Conservation (phyloP, 2,113 vertebrate species). For the Cinclus mexicanus region DNA sequence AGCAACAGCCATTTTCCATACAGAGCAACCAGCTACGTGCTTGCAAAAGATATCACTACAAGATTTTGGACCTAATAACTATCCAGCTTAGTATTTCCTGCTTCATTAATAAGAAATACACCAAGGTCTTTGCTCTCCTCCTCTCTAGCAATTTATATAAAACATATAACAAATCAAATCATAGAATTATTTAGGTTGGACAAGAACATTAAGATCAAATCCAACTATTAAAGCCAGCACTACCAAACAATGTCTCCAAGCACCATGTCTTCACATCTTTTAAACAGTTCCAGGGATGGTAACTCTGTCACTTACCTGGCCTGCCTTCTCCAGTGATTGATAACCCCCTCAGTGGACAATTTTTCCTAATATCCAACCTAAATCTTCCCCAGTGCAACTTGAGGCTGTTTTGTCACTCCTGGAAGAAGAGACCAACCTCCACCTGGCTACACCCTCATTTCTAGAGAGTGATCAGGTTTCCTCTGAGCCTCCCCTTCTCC, state of each 20-base stretch:
- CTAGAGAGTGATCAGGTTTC: not conserved
- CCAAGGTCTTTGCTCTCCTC: not conserved
- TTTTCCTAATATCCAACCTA: not conserved
- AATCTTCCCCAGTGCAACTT: not conserved
- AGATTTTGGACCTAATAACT: not conserved
- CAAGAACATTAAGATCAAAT: not conserved
- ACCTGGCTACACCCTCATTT: not conserved
- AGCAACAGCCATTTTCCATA: not conserved
- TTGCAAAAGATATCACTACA: not conserved
- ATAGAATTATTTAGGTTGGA: not conserved
- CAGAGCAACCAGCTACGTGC: not conserved
- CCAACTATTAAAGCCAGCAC: not conserved
- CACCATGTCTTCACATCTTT: fast-evolving
- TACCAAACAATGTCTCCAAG: not conserved
- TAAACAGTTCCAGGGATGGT: not conserved
- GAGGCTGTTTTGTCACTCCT: not conserved
- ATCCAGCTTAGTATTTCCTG: not conserved
- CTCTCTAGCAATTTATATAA: not conserved
- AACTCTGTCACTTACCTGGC: not conserved
- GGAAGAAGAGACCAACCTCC: fast-evolving
- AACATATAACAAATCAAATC: not conserved
- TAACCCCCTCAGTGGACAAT: fast-evolving
- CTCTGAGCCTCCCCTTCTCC: not conserved
- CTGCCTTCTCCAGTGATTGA: not conserved
- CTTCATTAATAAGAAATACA: not conserved